A percentile compares a stretch with the other conserved stretches of the same genome.
Conservation (phyloP, 2,888 invertebrate genomes). For the Chymomyza procnemis region DNA sequence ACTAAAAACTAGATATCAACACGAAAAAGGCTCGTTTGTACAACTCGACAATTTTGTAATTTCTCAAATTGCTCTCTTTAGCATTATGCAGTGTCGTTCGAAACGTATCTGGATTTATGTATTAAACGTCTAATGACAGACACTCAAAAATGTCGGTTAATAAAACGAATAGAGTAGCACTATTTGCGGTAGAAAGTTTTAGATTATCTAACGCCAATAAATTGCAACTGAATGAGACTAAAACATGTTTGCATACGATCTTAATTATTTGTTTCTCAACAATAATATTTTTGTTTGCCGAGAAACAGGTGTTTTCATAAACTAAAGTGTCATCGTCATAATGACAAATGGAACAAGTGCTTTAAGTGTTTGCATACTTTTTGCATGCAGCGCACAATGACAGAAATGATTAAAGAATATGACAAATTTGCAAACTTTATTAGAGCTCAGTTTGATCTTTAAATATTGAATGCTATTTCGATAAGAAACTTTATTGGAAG, state of each 20-base stretch:
- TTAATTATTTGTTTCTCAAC: neutral
- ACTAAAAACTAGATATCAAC: constrained; percentile 24
- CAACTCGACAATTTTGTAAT: constrained; percentile 40
- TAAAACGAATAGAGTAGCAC: neutral
- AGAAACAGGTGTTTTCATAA: neutral
- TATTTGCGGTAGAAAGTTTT: neutral
- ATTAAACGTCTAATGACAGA: constrained; percentile 34
- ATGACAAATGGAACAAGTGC: neutral
- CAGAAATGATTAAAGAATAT: too few relatives aligned
- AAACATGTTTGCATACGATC: neutral
- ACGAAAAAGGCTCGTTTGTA: constrained; percentile 41
- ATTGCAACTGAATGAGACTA: neutral
- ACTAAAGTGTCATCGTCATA: neutral
- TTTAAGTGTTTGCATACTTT: neutral
- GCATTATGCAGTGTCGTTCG: neutral
- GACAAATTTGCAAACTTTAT: neutral
- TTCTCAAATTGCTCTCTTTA: constrained; percentile 3
- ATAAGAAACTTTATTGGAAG: too few relatives aligned
- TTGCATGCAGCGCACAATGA: neutral
- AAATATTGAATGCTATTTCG: too few relatives aligned
- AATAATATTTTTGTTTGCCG: neutral
- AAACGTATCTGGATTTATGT: neutral
- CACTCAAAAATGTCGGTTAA: constrained; percentile 43
- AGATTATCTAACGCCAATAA: neutral
- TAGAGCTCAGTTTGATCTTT: too few relatives aligned